phyloP scores from a whole-genome alignment of 2,113 vertebrate species.

The Eclectus roratus region DNA sequence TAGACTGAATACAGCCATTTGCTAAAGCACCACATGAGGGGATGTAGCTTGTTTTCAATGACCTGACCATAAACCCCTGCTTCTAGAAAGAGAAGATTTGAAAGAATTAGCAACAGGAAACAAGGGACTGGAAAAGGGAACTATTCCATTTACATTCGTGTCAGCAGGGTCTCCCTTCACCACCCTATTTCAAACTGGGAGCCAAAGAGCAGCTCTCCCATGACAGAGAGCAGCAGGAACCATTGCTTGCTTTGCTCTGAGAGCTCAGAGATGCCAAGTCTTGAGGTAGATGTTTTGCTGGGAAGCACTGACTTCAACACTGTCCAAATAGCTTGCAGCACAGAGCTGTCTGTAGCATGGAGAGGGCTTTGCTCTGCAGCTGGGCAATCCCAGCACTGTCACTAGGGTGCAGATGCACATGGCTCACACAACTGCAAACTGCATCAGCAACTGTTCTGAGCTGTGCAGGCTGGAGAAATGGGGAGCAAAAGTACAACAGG shows the following conservation, averaged over 20 bases:
- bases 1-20: background rate
- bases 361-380: background rate
- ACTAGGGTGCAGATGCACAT: rapidly evolving
- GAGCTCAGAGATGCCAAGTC: background rate
- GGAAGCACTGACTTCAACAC: background rate
- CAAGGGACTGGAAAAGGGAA: background rate
- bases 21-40: background rate
- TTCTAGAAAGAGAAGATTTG: background rate
- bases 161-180: background rate
- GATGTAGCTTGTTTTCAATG: background rate
- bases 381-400: background rate
- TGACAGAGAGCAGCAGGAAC: background rate
- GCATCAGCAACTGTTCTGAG: background rate
- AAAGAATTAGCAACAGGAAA: background rate
- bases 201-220: background rate
- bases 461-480: background rate
- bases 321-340: background rate
- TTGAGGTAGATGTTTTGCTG: background rate
- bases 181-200: background rate
- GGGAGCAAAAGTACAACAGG: background rate
- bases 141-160: background rate
- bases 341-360: background rate
- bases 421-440: background rate
- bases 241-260: background rate
- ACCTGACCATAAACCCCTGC: background rate